A percentile compares a stretch with the other conserved stretches of the same genome.
Evolutionary conservation across 1,140 invertebrate genomes (phyloP).

Genomic region (Apis florea): DNA sequence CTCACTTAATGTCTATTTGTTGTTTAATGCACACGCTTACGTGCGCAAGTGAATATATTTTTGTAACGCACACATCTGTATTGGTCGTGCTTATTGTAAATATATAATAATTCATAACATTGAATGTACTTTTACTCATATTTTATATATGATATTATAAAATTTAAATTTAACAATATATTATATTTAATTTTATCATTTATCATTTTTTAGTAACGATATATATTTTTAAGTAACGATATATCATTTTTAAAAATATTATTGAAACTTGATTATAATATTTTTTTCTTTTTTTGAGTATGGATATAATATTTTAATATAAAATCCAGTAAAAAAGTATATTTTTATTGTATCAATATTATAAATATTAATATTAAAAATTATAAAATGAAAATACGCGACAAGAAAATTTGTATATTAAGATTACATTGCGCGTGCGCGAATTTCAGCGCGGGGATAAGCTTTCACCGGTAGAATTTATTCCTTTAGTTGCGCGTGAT

Average conservation of each 20-base stretch:
- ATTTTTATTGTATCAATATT: not conserved
- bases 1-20: constrained; percentile 44
- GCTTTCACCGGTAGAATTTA: not conserved
- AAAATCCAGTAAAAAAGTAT: not conserved
- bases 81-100: constrained; percentile 38
- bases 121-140: constrained; percentile 11
- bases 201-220: not conserved
- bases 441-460: constrained; percentile 7
- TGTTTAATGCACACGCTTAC: constrained; percentile 56
- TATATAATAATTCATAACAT: constrained; percentile 40
- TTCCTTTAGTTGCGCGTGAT: constrained; percentile 29
- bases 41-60: constrained; percentile 61
- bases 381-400: not conserved
- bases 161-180: not conserved
- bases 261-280: not conserved
- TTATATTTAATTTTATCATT: not conserved
- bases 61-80: constrained; percentile 59
- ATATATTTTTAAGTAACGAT: not conserved
- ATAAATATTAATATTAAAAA: not conserved
- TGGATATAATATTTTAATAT: not conserved
- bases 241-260: not conserved
- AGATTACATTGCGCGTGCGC: not conserved
- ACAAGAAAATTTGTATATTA: not conserved
- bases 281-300: not conserved
- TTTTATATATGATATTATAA: not conserved